Percentiles rank a stretch among this genome's conserved stretches.
phyloP scores from a whole-genome alignment of 2,797 vertebrate genomes.

The Syngnathus rostellatus region DNA sequence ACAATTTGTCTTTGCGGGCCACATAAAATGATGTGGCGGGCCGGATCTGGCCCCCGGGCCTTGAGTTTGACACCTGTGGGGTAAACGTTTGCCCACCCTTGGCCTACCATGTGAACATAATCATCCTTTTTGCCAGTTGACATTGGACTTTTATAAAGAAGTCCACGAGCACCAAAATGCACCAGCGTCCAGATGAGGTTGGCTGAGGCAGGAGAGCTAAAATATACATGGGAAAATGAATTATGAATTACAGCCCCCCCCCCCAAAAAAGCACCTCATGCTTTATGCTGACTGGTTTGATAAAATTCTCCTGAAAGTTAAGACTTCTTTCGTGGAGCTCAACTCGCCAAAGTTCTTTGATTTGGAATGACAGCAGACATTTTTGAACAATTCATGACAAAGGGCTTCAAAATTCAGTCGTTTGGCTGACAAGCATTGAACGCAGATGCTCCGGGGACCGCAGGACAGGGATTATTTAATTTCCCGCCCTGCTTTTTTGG shows the following conservation, averaged over 20 bases:
- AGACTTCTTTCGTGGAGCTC: not conserved
- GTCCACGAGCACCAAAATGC: not conserved
- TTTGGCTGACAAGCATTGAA: constrained; percentile 14
- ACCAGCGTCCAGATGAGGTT: not conserved
- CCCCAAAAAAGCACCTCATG: not conserved
- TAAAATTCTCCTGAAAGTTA: not conserved
- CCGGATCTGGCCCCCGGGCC: too few species aligned
- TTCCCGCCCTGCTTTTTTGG: constrained; percentile 6
- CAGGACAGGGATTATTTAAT: constrained; percentile 1
- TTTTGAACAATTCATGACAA: too few species aligned
- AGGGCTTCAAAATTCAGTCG: constrained; percentile 17
- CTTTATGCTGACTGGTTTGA: not conserved
- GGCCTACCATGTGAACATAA: not conserved
- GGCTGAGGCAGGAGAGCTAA: constrained; percentile 1
- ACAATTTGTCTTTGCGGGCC: too few species aligned
- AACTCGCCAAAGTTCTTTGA: not conserved
- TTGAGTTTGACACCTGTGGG: too few species aligned
- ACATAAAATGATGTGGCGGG: too few species aligned
- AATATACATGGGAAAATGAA: constrained; percentile 3
- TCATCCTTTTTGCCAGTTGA: not conserved
- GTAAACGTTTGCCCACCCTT: not conserved
- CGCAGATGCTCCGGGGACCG: constrained; percentile 2
- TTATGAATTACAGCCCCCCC: not conserved
- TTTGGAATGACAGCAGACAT: not conserved
- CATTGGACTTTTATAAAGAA: not conserved